These are phyloP conservation scores for Embiotoca jacksoni DNA, from an alignment of 2,113 vertebrate species.

Conservation along the genomic window DNA sequence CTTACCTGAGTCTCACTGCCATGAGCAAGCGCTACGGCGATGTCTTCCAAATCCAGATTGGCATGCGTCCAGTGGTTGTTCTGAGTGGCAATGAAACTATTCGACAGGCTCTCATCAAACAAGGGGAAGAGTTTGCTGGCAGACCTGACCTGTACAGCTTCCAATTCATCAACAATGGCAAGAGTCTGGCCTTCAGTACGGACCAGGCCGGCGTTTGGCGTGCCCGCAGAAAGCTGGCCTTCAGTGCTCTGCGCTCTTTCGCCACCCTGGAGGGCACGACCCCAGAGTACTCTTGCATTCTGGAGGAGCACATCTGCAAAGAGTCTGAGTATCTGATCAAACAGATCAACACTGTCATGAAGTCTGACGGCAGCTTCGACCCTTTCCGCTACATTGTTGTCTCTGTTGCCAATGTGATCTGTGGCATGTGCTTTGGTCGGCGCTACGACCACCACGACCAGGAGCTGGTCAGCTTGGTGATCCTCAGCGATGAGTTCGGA, in stretches of 20 bases:
- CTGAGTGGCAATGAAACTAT: slow-evolving; percentile 87
- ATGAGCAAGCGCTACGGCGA: slow-evolving; percentile 89
- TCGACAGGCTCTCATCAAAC: slow-evolving; percentile 88
- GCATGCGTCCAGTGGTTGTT: slow-evolving; percentile 90
- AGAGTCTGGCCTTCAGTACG: slow-evolving; percentile 86
- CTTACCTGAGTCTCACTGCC: slow-evolving; percentile 86
- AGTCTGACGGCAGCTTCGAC: slow-evolving; percentile 83
- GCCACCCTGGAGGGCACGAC: slow-evolving; percentile 64
- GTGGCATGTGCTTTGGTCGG: slow-evolving; percentile 90
- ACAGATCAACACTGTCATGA: slow-evolving; percentile 81
- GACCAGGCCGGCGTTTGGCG: slow-evolving; percentile 83
- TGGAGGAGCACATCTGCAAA: slow-evolving; percentile 87
- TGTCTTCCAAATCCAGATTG: slow-evolving; percentile 89
- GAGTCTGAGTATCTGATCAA: slow-evolving; percentile 83
- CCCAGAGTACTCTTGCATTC: slow-evolving; percentile 74
- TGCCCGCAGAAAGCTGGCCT: slow-evolving; percentile 84
- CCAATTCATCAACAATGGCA: slow-evolving; percentile 69
- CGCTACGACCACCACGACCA: slow-evolving; percentile 85
- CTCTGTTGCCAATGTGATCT: slow-evolving; percentile 91
- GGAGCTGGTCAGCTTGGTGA: slow-evolving; percentile 86
- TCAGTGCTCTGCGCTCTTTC: slow-evolving; percentile 86
- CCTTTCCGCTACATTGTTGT: slow-evolving; percentile 87
- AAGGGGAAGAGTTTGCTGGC: slow-evolving; percentile 91
- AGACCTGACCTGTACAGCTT: slow-evolving; percentile 89
- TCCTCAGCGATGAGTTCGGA: slow-evolving; percentile 84